These are phyloP conservation scores for Cyanoderma ruficeps DNA, from an alignment of 2,113 vertebrate species.

Conservation along the genomic window DNA sequence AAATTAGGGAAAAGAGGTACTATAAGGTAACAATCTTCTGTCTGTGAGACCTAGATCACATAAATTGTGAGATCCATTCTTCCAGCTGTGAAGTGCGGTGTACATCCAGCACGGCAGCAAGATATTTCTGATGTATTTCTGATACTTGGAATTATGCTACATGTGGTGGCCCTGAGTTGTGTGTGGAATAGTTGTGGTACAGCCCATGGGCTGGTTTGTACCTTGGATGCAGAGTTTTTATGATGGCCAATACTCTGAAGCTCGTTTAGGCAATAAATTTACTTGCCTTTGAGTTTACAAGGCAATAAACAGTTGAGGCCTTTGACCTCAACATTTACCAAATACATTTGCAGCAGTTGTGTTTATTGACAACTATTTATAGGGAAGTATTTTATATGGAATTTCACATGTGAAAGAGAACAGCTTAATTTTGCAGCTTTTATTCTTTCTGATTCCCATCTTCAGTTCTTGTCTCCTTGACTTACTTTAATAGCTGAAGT, in stretches of 20 bases:
- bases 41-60: not conserved
- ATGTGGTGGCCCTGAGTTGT: not conserved
- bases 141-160: slow-evolving; percentile 47
- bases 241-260: slow-evolving; percentile 79
- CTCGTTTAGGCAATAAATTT: slow-evolving; percentile 82
- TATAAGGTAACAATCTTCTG: not conserved
- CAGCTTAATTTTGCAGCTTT: slow-evolving; percentile 34
- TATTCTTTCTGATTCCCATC: slow-evolving; percentile 13
- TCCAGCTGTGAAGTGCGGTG: not conserved
- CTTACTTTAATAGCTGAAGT: slow-evolving; percentile 4
- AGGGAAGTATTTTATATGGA: slow-evolving; percentile 74
- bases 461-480: not conserved
- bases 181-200: slow-evolving; percentile 45
- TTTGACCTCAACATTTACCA: slow-evolving; percentile 84
- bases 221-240: slow-evolving; percentile 76
- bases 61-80: not conserved
- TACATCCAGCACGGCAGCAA: not conserved
- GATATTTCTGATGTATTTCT: not conserved
- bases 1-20: not conserved
- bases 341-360: slow-evolving; percentile 83
- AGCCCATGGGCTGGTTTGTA: slow-evolving; percentile 67
- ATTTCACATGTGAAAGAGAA: slow-evolving; percentile 63
- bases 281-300: slow-evolving; percentile 86
- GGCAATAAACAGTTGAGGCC: slow-evolving; percentile 83
- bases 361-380: slow-evolving; percentile 84